Base-by-base conservation (phyloP, 2,888 invertebrate species). In the Hemithea aestivaria region DNA sequence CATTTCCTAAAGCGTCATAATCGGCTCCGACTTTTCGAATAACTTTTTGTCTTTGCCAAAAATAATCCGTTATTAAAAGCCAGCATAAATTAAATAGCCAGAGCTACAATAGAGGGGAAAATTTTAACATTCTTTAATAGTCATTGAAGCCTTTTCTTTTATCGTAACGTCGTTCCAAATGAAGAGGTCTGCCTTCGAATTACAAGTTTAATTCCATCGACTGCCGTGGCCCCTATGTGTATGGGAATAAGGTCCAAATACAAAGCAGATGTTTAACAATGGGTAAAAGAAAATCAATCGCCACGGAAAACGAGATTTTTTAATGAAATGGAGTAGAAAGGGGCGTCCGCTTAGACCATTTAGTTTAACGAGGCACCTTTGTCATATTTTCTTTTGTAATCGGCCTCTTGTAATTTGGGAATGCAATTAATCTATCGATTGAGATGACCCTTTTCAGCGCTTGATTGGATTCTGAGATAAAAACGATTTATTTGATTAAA, bases 311-410 rank as follows among this genome's bases (percentile, higher is more conserved):
- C 66, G 66, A 66, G 58, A 44, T 78, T 82, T 80, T 83, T 81
- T 81, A 78, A 83, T 78, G 70, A 80, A 83, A 83, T 79, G 70
- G 66, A 72, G 66, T 70, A 79, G 74, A 78, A 81, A 74, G 70
- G 66, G 63, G 64, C 61, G 70, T 66, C 67, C 67, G 71, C 73
- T 71, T 73, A 74, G 73, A 53, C 77, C 77, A 76, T 83, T 83
- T 74, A 64, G 59, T 70, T 73, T 81, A 83, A 80, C 73, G 82
- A 81, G 73, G 56, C 58, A 74, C 72, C 78, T 78, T 80, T 81
- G 78, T 83, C 80, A 83, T 82, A 79, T 80, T 81, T 73, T 73
- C 78, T 78, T 81, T 80, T 71, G 69, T 72, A 68, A 66, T 59
- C 58, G 64, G 49, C 50, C 58, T 53, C 43, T 51, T 56, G 60